Evolutionary conservation across 2,797 vertebrate genomes (phyloP).

Genomic region (Parauchenoglanis punctatus): DNA sequence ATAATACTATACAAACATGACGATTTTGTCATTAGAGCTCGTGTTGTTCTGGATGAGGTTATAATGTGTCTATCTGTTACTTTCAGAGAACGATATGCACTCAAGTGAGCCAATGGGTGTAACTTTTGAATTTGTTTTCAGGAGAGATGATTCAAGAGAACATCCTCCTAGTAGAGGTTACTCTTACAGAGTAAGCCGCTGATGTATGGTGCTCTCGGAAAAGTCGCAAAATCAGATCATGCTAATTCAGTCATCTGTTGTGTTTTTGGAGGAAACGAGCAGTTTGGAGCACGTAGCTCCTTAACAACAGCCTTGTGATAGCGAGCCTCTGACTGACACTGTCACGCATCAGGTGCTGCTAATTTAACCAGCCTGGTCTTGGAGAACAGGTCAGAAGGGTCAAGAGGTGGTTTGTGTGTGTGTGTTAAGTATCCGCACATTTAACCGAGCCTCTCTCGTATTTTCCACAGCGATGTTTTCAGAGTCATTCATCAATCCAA

Average conservation of each 20-base stretch:
- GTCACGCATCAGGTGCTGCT: constrained; percentile 60
- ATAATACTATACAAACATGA: not conserved
- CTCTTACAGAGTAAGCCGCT: not conserved
- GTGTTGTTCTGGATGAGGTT: not conserved
- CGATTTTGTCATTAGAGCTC: not conserved
- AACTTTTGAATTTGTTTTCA: not conserved
- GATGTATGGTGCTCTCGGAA: not conserved
- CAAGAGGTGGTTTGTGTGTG: not conserved
- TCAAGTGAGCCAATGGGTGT: not conserved
- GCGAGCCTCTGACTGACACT: constrained; percentile 37
- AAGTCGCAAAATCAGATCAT: constrained; percentile 20
- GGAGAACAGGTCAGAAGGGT: constrained; percentile 30
- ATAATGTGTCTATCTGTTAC: not conserved
- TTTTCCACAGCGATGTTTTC: not conserved
- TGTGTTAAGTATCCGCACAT: not conserved
- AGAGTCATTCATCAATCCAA: not conserved
- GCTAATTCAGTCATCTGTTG: constrained; percentile 15
- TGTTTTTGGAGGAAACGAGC: not conserved
- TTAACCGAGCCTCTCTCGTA: not conserved
- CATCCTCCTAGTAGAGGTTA: not conserved
- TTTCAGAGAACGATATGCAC: not conserved
- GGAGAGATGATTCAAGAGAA: not conserved
- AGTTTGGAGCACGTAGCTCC: not conserved
- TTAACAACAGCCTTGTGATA: constrained; percentile 46
- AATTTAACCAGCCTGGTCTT: constrained; percentile 55